phyloP scores from a whole-genome alignment of 2,888 invertebrate species.

The Escarpia spicata region DNA sequence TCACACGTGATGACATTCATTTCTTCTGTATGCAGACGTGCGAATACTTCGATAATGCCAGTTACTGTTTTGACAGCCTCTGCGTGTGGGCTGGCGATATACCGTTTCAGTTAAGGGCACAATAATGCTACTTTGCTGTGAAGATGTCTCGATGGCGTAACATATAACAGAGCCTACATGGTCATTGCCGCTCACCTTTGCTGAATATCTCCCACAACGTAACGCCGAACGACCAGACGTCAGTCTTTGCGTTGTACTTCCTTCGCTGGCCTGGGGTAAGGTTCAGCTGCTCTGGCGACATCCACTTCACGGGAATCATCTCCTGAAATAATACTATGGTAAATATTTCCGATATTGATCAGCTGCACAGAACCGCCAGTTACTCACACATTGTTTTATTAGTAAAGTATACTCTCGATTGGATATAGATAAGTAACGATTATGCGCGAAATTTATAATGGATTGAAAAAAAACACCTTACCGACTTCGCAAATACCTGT shows the following conservation, averaged over 20 bases:
- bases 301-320: conserved; percentile 27
- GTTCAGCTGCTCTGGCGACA: conserved; percentile 29
- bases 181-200: conserved; percentile 24
- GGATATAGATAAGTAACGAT: too few species aligned
- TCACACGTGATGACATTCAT: too few species aligned
- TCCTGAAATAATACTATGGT: conserved; percentile 8
- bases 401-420: too few species aligned
- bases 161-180: neutral
- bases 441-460: too few species aligned
- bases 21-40: too few species aligned
- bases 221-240: conserved; percentile 31
- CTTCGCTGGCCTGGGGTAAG: neutral
- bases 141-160: neutral
- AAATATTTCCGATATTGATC: neutral
- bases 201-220: conserved; percentile 33
- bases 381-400: neutral
- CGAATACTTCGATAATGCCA: too few species aligned
- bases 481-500: too few species aligned
- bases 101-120: neutral
- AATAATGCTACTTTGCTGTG: neutral
- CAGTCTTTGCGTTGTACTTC: conserved; percentile 23
- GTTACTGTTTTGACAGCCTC: too few species aligned
- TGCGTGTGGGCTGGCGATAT: too few species aligned
- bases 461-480: too few species aligned
- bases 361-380: neutral